These are phyloP conservation scores for Sminthurides aquaticus DNA, from an alignment of 2,888 invertebrate genomes.

Conservation along the genomic window DNA sequence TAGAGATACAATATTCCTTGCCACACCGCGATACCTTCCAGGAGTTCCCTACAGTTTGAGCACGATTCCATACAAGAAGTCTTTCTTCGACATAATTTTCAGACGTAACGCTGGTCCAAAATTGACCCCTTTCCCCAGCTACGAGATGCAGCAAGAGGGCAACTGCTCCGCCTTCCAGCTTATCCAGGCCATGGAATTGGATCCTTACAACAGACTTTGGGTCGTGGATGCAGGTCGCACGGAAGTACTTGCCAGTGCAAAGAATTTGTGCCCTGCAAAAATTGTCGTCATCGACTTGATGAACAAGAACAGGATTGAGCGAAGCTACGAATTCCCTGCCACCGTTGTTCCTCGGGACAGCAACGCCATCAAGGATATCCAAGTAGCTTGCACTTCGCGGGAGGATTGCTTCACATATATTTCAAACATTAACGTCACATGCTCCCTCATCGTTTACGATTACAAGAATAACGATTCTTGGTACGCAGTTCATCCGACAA, in stretches of 20 bases:
- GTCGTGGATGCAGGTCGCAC: conserved; percentile 61
- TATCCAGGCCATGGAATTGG: conserved; percentile 63
- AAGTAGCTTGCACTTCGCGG: conserved; percentile 19
- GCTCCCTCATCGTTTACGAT: conserved; percentile 52
- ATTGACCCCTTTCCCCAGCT: conserved; percentile 61
- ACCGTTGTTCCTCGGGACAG: conserved; percentile 19
- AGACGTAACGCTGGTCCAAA: conserved; percentile 44
- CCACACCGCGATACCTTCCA: conserved; percentile 17
- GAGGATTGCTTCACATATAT: conserved; percentile 25
- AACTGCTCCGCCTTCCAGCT: conserved; percentile 65
- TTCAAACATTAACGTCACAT: conserved; percentile 46
- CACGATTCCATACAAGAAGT: conserved; percentile 13
- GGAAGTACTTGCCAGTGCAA: conserved; percentile 50
- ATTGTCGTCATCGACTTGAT: conserved; percentile 24
- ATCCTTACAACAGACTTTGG: conserved; percentile 61
- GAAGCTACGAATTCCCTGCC: conserved; percentile 26
- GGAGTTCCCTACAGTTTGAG: conserved; percentile 22
- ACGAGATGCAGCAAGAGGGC: conserved; percentile 57
- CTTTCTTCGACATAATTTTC: background rate
- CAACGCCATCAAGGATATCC: conserved; percentile 24
- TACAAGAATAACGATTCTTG: conserved; percentile 19
- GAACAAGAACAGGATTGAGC: conserved; percentile 15
- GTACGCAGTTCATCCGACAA: conserved; percentile 19
- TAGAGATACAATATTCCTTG: conserved; percentile 10
- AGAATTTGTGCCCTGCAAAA: conserved; percentile 26